These are phyloP conservation scores for Gorsachius magnificus DNA, from an alignment of 2,797 vertebrate genomes.

Conservation along the genomic window DNA sequence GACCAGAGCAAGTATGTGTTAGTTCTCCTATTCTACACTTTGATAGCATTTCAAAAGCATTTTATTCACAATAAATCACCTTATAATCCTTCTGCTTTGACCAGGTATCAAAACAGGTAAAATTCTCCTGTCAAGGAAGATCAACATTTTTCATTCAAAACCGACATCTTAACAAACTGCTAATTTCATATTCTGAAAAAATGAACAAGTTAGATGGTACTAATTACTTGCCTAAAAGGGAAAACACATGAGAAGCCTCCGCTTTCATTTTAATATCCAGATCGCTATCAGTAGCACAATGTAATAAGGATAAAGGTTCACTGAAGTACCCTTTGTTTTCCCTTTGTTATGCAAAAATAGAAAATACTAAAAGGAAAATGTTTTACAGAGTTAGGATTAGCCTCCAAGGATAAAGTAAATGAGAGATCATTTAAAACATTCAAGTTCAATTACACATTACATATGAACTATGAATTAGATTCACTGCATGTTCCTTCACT, in stretches of 20 bases:
- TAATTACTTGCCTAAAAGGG: slow-evolving; percentile 48
- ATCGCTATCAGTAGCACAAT: slow-evolving; percentile 17
- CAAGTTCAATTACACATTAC: slow-evolving; percentile 35
- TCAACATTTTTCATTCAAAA: slow-evolving; percentile 13
- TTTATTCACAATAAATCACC: neutral
- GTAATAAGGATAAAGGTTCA: slow-evolving; percentile 45
- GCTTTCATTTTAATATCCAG: slow-evolving; percentile 51
- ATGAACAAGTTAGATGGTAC: neutral
- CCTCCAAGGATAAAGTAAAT: slow-evolving; percentile 35
- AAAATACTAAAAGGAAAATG: slow-evolving; percentile 8
- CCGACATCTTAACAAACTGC: neutral
- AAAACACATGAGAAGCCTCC: neutral
- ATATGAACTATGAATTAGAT: slow-evolving; percentile 25
- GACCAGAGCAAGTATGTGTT: neutral
- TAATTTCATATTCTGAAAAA: slow-evolving; percentile 33
- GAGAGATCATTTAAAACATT: slow-evolving; percentile 51
- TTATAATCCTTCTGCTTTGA: neutral
- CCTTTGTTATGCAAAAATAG: slow-evolving; percentile 54
- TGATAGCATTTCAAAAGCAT: neutral
- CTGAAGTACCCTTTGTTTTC: slow-evolving; percentile 8
- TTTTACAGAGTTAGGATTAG: slow-evolving; percentile 26
- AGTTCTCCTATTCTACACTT: neutral
- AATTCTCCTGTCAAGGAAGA: slow-evolving; percentile 23
- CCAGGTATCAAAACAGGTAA: slow-evolving; percentile 13
- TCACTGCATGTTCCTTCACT: neutral